Percentiles rank a stretch among this genome's conserved stretches.
Evolutionary conservation across 2,888 invertebrate species (phyloP).

Genomic region (Ophonus ardosiacus): DNA sequence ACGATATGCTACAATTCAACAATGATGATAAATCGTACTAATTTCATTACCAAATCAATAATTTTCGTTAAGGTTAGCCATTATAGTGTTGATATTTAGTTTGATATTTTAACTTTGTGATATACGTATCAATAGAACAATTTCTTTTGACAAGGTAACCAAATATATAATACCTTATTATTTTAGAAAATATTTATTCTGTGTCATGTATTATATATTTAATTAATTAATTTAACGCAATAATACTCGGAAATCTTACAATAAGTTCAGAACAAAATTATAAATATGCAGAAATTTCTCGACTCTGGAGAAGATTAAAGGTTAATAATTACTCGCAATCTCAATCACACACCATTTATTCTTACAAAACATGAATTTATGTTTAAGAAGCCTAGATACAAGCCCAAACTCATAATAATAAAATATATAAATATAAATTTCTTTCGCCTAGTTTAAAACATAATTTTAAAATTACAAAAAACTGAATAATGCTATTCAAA

Average conservation of each 20-base stretch:
- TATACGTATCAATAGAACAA: conserved; percentile 17
- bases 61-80: not conserved
- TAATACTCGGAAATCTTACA: conserved; percentile 44
- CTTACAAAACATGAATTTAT: no score
- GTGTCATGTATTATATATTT: conserved; percentile 53
- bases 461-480: no score
- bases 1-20: conserved; percentile 10
- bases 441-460: no score
- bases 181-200: conserved; percentile 59
- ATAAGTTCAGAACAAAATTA: not conserved
- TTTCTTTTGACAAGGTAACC: conserved; percentile 58
- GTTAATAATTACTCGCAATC: not conserved
- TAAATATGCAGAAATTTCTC: not conserved
- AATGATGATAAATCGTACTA: not conserved
- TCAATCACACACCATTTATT: no score
- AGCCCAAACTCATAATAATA: no score
- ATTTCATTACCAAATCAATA: not conserved
- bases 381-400: no score
- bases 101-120: conserved; percentile 49
- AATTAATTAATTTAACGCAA: conserved; percentile 51
- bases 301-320: not conserved
- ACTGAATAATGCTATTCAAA: no score
- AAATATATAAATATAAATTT: no score
- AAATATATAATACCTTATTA: conserved; percentile 61
- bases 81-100: not conserved